Base-by-base conservation (phyloP, 1,140 invertebrate species). In the Orussus abietinus region DNA sequence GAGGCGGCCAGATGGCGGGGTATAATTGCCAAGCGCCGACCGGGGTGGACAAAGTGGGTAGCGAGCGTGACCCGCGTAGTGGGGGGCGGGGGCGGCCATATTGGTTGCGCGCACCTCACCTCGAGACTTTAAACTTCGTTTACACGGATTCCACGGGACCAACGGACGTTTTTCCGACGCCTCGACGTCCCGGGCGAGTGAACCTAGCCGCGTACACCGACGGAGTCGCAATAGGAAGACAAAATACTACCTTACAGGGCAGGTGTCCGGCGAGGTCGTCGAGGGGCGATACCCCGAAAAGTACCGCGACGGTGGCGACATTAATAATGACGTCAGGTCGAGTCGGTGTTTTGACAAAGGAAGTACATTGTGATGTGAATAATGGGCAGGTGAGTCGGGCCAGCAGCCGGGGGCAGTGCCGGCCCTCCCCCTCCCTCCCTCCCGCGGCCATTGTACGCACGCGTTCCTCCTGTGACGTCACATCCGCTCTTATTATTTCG, bases 401-500 rank as follows among this genome's bases (percentile, higher is more conserved):
- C 6, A 25, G 22, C 6, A 25, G 6, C 22, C 44, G 47, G 28
- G 39, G 46, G 39, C 37, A 41, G 34, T 32, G 49, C 45, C 48
- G 28, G 14, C 32, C 15, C 35, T 25, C 11, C 28, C 12, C 26
- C 22, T 9, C 14, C 18, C 15, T n/a, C 6, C n/a, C 22, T n/a
- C 22, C 32, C 35, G 17, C 35, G 43, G 32, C 50, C 43, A 53
- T 51, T 60, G 60, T 59, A 38, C 34, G 35, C 14, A 44, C 30
- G 22, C 15, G 34, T 44, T 28, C 9, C 42, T 48, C 42, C 40
- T 51, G 43, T 62, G 49, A 62, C 60, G 52, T 60, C 53, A 59
- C 44, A 56, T 64, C 62, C 62, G 60, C 56, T 63, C 44, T 59
- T 55, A 64, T 64, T 66, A 66, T 66, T 59, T 64, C 34, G 22